Evolutionary conservation across 1,140 invertebrate species (phyloP).

Genomic region (Microplitis demolitor): DNA sequence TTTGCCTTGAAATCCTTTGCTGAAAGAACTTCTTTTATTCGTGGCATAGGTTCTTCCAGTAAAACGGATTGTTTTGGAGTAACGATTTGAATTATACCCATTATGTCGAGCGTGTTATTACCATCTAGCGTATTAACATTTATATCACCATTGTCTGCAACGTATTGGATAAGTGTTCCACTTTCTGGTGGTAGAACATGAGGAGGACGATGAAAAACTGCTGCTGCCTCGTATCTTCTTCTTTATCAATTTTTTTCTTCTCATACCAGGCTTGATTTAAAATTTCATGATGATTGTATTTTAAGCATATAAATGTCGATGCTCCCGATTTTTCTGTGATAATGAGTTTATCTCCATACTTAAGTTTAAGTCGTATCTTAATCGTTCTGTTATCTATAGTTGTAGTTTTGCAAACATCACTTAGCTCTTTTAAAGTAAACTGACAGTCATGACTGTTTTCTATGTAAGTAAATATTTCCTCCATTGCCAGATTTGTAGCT

Average conservation of each 20-base stretch:
- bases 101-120: not conserved
- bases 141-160: not conserved
- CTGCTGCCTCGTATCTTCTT: not conserved
- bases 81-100: not conserved
- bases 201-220: not conserved
- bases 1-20: not conserved
- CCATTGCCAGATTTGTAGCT: not conserved
- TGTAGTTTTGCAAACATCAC: not conserved
- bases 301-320: constrained; percentile 17
- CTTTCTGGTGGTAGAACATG: not conserved
- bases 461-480: constrained; percentile 19
- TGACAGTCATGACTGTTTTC: constrained; percentile 21
- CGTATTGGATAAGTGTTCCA: not conserved
- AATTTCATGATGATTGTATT: not conserved
- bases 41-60: not conserved
- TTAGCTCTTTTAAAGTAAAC: constrained; percentile 12
- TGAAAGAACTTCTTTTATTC: not conserved
- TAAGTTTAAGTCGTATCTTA: constrained; percentile 5
- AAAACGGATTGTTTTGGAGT: not conserved
- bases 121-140: not conserved
- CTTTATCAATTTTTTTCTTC: not conserved
- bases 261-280: not conserved
- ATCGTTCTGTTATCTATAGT: constrained; percentile 5
- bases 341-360: constrained; percentile 20
- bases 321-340: constrained; percentile 7